A percentile compares a stretch with the other conserved stretches of the same genome.
Conservation (phyloP, 1,140 invertebrate species). For the Cydia pomonella region DNA sequence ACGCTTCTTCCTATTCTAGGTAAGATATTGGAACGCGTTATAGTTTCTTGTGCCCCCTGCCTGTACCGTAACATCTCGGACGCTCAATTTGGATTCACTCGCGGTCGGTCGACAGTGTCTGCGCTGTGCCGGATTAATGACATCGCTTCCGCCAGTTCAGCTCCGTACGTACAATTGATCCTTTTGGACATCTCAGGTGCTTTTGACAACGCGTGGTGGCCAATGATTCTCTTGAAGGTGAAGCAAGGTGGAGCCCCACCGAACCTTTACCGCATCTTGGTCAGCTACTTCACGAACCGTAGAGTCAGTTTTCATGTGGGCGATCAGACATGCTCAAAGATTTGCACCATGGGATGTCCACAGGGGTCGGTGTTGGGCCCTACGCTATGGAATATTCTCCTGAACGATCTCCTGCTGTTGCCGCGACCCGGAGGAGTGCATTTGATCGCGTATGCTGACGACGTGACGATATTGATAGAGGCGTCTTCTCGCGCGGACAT, state of each 20-base stretch:
- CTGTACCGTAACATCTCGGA: conserved; percentile 39
- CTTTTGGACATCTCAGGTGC: conserved; percentile 75
- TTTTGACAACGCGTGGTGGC: conserved; percentile 72
- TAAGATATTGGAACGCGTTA: conserved; percentile 64
- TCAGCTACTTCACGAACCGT: conserved; percentile 56
- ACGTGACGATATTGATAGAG: too few species aligned
- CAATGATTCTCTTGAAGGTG: conserved; percentile 48
- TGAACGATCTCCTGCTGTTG: too few species aligned
- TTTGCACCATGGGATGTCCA: too few species aligned
- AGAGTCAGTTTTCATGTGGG: conserved; percentile 42
- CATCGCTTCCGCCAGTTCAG: neutral
- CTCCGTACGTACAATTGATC: conserved; percentile 53
- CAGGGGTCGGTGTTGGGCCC: too few species aligned
- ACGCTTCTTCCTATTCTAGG: conserved; percentile 65
- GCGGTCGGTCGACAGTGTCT: conserved; percentile 62
- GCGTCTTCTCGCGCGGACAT: too few species aligned
- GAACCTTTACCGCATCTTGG: conserved; percentile 50
- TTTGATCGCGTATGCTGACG: too few species aligned
- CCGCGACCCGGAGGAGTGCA: too few species aligned
- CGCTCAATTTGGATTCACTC: conserved; percentile 57
- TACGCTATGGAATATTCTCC: too few species aligned
- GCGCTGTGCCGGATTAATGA: conserved; percentile 47
- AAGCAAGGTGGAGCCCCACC: conserved; percentile 42
- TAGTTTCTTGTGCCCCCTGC: conserved; percentile 43
- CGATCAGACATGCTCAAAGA: too few species aligned